Evolutionary conservation across 2,113 vertebrate genomes (phyloP).

Genomic region (Lampris megalopsis): DNA sequence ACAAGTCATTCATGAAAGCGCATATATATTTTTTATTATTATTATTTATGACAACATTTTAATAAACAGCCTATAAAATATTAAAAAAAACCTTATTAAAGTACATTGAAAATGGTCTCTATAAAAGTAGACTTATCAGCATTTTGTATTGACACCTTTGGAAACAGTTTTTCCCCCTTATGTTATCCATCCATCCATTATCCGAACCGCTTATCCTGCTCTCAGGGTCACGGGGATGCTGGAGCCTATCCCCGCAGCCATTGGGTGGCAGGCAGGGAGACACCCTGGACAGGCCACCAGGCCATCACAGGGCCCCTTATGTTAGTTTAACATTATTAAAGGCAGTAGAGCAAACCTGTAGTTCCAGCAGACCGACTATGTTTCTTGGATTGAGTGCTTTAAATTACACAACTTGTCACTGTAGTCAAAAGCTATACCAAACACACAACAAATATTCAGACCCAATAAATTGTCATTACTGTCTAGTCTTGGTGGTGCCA

Average conservation of each 20-base stretch:
- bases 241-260: no score
- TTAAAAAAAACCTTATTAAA: slow-evolving; percentile 5
- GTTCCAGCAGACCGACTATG: neutral
- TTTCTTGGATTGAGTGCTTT: neutral
- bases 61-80: neutral
- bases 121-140: neutral
- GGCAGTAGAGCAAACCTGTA: neutral
- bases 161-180: no score
- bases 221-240: no score
- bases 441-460: slow-evolving; percentile 8
- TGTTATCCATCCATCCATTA: no score
- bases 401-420: neutral
- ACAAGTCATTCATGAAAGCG: neutral
- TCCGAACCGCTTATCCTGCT: no score
- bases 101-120: neutral
- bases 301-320: no score
- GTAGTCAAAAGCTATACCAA: slow-evolving; percentile 1
- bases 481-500: slow-evolving; percentile 7
- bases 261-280: no score
- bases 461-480: neutral
- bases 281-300: no score
- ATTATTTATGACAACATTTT: neutral
- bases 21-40: neutral
- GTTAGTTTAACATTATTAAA: no score
- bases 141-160: no score